Percentiles rank a stretch among this genome's conserved stretches.
phyloP scores from a whole-genome alignment of 2,113 vertebrate genomes.

The Noctilio leporinus region DNA sequence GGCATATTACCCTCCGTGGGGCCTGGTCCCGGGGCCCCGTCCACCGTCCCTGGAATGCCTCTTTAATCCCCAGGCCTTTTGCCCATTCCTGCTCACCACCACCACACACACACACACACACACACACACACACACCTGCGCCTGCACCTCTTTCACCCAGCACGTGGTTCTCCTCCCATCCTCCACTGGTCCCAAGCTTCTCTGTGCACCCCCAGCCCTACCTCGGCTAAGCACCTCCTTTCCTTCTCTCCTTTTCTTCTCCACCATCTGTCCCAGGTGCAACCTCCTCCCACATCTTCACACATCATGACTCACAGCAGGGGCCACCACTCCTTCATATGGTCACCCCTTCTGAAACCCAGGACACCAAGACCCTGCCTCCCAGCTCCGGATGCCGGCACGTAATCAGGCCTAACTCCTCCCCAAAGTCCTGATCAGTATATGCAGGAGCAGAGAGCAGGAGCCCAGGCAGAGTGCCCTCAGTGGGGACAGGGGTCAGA shows the following conservation, averaged over 20 bases:
- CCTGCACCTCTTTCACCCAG: fast-evolving
- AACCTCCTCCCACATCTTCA: not conserved
- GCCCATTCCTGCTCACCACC: not conserved
- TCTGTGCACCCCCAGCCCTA: not conserved
- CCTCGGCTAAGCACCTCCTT: not conserved
- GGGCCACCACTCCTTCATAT: not conserved
- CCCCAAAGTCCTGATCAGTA: not conserved
- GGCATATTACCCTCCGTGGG: not conserved
- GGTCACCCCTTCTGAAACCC: not conserved
- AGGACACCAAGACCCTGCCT: not conserved
- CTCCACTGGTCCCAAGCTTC: not conserved
- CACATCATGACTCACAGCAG: not conserved
- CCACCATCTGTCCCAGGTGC: not conserved
- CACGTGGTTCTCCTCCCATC: not conserved
- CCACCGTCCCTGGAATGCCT: not conserved
- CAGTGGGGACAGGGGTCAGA: not conserved
- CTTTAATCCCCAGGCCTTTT: not conserved
- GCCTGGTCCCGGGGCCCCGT: not conserved
- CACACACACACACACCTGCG: too few relatives aligned
- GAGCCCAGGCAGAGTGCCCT: not conserved
- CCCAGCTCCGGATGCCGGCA: not conserved
- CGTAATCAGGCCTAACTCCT: not conserved
- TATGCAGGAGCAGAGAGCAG: not conserved
- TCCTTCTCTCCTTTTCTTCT: not conserved
- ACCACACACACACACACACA: too few relatives aligned